Evolutionary conservation across 1,140 invertebrate species (phyloP), one percentile per base, ranked within the genome.

Genomic region (Leucophenga varia): DNA sequence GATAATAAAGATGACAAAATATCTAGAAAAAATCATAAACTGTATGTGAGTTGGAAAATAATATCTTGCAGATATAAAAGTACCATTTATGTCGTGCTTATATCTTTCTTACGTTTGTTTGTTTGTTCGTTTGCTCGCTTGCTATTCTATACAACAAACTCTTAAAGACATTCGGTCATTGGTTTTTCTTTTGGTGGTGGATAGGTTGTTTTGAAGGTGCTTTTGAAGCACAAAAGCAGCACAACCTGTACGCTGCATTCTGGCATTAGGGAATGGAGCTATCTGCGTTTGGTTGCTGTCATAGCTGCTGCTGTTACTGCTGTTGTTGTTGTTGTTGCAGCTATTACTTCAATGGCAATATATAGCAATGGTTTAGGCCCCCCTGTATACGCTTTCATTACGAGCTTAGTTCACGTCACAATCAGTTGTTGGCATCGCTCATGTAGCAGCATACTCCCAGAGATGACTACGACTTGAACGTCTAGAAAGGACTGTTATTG

Each of bases 391-490:
- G 67, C 57, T 70, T 71, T 65, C 61, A 70, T 70, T 67, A 70
- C 67, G 59, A 53, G 65, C 67, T 70, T 64, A 70, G 59, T 70
- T 70, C 57, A 64, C 61, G 59, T 70, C 65, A 67, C 67, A 70
- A 70, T 70, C 67, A 70, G 61, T 70, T 70, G 67, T 70, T 70
- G 67, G 65, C 67, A 70, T 70, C 67, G 61, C 64, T 70, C 61
- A 61, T 70, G 61, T 57, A 55, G 67, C 63, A 67, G 47, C 37
- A 52, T n/a, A 31, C 17, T 22, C 38, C 40, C 7, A 16, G 20
- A 35, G 19, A 42, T 8, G 25, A 32, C n/a, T 35, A 49, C 48
- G 31, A 17, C 7, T 42, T 34, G 31, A n/a, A n/a, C 32, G 40
- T 46, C 35, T 32, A 25, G 48, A 52, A 55, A 54, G n/a, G n/a